phyloP scores from a whole-genome alignment of 2,113 vertebrate species.

The Tupaia chinensis region DNA sequence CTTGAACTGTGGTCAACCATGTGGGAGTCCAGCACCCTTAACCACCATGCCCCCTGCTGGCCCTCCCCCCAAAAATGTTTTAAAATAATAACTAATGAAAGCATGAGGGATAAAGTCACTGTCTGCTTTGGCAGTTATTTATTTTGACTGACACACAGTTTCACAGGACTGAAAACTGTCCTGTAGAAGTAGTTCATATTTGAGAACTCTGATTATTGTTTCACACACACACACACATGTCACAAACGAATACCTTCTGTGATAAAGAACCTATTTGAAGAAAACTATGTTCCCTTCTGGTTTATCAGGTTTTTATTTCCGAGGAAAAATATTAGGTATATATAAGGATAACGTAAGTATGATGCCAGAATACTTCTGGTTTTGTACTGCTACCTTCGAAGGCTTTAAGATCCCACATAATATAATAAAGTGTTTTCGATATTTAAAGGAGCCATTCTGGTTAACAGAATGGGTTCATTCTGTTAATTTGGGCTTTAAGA shows the following conservation, averaged over 20 bases:
- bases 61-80: neutral
- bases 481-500: neutral
- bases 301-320: neutral
- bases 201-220: constrained; percentile 72
- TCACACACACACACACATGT: constrained; percentile 47
- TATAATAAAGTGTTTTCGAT: neutral
- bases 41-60: neutral
- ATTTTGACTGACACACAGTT: neutral
- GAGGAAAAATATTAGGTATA: neutral
- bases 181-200: constrained; percentile 55
- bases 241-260: constrained; percentile 61
- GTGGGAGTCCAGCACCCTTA: neutral
- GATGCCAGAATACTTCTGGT: neutral
- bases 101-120: neutral
- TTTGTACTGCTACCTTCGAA: neutral
- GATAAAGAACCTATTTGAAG: neutral
- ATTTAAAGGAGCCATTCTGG: neutral
- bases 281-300: constrained; percentile 52
- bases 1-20: too few relatives aligned
- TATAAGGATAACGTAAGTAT: neutral
- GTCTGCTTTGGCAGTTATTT: constrained; percentile 56
- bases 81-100: constrained; percentile 39
- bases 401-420: neutral
- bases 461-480: neutral
- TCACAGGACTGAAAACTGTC: neutral